Evolutionary conservation across 2,113 vertebrate species (phyloP), one percentile per base, ranked within the genome.

Genomic region (Gallinago undulata): DNA sequence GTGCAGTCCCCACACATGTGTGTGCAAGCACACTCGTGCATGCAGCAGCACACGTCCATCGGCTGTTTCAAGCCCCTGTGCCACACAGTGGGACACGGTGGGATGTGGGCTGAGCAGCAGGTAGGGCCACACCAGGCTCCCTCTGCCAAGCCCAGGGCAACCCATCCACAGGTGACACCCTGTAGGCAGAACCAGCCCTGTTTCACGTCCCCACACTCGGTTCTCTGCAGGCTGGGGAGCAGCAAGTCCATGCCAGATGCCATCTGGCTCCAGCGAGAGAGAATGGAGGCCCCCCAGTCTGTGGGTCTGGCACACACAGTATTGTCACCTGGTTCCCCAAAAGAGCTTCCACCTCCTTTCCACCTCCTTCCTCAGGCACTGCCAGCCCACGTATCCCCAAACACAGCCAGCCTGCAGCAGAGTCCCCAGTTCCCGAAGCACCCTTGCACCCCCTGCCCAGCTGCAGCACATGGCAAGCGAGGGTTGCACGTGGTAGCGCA

Each of bases 1-100:
- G 13, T 11, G 3, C n/a, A 41, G 59, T 31, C 41, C 47, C 28
- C 13, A 7, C 56, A n/a, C 68, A n/a, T 13, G 11, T 1, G 0
- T 30, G 25, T 59, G 47, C 45, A 28, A 1, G 1, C 56, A 39
- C 64, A 18, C 4, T 1, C 1, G 0, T 18, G n/a, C 47, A 14
- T 15, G 7, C 51, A 76, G 59, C 66, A 84, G 55, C 66, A 59
- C 15, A 5, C 0, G 1, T 28, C n/a, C 75, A 72, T 3, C 1
- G 0, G 16, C n/a, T 72, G 27, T 55, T 70, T 35, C 30, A 67
- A 70, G 62, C 39, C 47, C 27, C 27, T 5, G 2, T 53, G 41
- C 45, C 67, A 55, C 1, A 2, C 0, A 0, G 31, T 6, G 6
- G 37, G 60, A 55, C 70, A 10, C 0, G 0, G 16, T 2, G 3